Evolutionary conservation across 1,140 invertebrate genomes (phyloP).

Genomic region (Adoxophyes honmai): DNA sequence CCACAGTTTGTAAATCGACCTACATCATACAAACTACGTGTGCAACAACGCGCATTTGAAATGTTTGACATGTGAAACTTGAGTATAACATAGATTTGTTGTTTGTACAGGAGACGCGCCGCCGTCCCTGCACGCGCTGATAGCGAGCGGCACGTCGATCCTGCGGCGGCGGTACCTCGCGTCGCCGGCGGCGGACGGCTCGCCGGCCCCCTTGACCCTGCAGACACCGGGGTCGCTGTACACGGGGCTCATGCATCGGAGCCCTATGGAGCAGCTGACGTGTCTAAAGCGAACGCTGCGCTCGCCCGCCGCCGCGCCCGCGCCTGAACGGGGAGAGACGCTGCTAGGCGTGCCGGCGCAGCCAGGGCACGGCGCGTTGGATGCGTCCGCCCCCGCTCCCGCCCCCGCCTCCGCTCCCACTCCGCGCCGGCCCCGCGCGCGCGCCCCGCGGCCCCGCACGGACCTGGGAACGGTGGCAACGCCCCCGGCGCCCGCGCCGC

Average conservation of each 20-base stretch:
- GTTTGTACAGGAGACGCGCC: slow-evolving; percentile 73
- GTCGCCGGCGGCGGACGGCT: slow-evolving; percentile 69
- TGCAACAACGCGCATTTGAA: no score
- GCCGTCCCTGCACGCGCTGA: slow-evolving; percentile 80
- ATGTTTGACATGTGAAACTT: no score
- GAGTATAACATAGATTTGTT: slow-evolving; percentile 20
- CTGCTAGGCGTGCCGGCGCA: slow-evolving; percentile 75
- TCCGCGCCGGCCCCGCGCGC: slow-evolving; percentile 60
- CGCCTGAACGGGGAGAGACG: slow-evolving; percentile 38
- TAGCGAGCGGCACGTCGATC: slow-evolving; percentile 86
- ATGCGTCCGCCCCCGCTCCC: slow-evolving; percentile 55
- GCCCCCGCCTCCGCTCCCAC: slow-evolving; percentile 60
- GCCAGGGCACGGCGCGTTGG: slow-evolving; percentile 76
- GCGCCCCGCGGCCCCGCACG: slow-evolving; percentile 62
- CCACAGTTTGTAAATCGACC: no score
- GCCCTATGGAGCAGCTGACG: slow-evolving; percentile 86
- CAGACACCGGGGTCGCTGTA: slow-evolving; percentile 79
- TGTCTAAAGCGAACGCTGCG: slow-evolving; percentile 81
- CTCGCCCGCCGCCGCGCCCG: slow-evolving; percentile 60
- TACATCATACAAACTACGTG: no score
- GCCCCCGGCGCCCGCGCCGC: slow-evolving; percentile 63
- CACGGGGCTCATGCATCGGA: slow-evolving; percentile 77
- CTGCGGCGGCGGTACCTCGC: slow-evolving; percentile 79
- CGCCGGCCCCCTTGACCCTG: slow-evolving; percentile 77
- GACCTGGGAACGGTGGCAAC: slow-evolving; percentile 63